phyloP scores from a whole-genome alignment of 1,140 invertebrate species.

The Pogonognathellus flavescens region DNA sequence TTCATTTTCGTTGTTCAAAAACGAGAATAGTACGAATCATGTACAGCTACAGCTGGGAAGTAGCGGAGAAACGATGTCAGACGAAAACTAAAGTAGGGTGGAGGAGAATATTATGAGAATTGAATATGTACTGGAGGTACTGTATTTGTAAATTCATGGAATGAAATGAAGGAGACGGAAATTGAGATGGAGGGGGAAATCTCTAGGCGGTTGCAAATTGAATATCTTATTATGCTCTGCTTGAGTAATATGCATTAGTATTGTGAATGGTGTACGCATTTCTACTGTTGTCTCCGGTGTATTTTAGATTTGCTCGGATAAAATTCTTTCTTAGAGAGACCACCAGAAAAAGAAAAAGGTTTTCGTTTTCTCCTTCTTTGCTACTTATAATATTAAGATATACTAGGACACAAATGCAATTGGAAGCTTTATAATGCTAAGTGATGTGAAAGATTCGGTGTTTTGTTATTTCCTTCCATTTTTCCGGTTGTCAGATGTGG shows the following conservation, averaged over 20 bases:
- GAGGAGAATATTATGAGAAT: not conserved
- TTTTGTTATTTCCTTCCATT: conserved; percentile 49
- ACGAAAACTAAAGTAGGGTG: no score
- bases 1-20: no score
- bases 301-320: conserved; percentile 26
- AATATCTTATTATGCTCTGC: conserved; percentile 51
- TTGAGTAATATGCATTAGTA: conserved; percentile 37
- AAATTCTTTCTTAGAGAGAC: not conserved
- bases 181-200: conserved; percentile 54
- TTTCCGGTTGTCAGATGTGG: conserved; percentile 47
- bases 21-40: not conserved
- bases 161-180: conserved; percentile 51
- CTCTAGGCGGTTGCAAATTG: conserved; percentile 55
- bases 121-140: not conserved
- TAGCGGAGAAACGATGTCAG: no score
- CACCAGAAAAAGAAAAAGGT: no score
- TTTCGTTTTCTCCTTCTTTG: not conserved
- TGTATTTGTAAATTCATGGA: not conserved
- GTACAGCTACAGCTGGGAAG: not conserved
- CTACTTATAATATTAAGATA: not conserved
- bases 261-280: not conserved
- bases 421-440: conserved; percentile 5
- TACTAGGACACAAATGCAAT: not conserved
- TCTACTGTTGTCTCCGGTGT: conserved; percentile 20
- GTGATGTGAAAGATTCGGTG: conserved; percentile 42